These are phyloP conservation scores for Atractosteus spatula DNA, from an alignment of 2,113 vertebrate genomes.

Conservation along the genomic window DNA sequence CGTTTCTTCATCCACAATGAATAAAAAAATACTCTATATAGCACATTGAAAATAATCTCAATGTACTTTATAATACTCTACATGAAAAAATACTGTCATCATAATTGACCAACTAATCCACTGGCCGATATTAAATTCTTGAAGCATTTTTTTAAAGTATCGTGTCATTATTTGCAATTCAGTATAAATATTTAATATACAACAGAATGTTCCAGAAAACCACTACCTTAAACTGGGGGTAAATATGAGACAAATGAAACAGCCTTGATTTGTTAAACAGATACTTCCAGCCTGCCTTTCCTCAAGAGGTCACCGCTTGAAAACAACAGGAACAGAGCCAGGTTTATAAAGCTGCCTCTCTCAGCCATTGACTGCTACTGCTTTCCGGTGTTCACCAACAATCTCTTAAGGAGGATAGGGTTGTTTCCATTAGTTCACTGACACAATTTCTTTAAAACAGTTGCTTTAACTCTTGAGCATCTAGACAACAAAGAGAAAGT, in stretches of 20 bases:
- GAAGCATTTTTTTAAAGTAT: no score
- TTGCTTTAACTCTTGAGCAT: no score
- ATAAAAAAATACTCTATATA: no score
- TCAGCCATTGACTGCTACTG: neutral
- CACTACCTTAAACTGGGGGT: neutral
- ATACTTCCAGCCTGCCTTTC: neutral
- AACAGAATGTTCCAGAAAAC: neutral
- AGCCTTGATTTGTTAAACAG: neutral
- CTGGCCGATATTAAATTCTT: no score
- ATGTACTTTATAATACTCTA: no score
- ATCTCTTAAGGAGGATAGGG: neutral
- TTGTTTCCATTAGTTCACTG: neutral
- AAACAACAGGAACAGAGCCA: constrained; percentile 18
- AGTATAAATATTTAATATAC: neutral
- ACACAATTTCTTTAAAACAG: neutral
- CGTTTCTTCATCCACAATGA: no score
- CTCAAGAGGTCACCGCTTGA: neutral
- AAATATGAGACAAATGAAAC: neutral
- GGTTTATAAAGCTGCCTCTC: neutral
- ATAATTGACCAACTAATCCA: no score
- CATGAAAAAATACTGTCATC: no score
- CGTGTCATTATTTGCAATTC: no score
- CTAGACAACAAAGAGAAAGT: no score
- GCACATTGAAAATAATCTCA: no score
- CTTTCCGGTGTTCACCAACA: constrained; percentile 13